A percentile compares a stretch with the other conserved stretches of the same genome.
phyloP scores from a whole-genome alignment of 2,113 vertebrate genomes.

The Ctenomys sociabilis region DNA sequence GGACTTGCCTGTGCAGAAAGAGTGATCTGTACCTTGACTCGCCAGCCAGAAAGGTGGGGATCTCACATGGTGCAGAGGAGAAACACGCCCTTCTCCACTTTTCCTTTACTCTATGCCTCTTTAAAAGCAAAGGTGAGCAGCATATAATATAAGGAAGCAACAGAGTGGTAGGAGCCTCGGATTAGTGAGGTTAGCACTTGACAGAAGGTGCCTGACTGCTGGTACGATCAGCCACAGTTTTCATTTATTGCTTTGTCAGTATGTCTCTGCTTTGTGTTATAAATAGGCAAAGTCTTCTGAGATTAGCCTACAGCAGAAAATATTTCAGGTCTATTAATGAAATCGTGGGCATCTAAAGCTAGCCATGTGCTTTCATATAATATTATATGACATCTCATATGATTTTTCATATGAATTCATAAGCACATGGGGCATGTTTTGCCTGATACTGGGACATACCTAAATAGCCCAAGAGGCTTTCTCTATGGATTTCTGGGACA shows the following conservation, averaged over 20 bases:
- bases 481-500: neutral
- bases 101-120: neutral
- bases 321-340: neutral
- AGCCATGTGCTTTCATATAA: neutral
- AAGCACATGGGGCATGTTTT: neutral
- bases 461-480: neutral
- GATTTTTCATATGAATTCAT: neutral
- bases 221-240: neutral
- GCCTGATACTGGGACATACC: neutral
- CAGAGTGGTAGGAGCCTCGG: neutral
- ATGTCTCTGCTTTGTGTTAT: neutral
- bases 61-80: neutral
- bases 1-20: neutral
- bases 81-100: neutral
- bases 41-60: neutral
- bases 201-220: neutral
- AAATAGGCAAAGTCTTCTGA: conserved; percentile 12
- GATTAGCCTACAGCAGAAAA: neutral
- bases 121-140: neutral
- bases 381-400: neutral
- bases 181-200: too few relatives aligned
- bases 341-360: neutral
- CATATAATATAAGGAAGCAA: neutral
- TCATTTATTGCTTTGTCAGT: conserved; percentile 14
- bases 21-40: conserved; percentile 33